Conservation (phyloP, 2,888 invertebrate genomes). For the Lasioglossum zephyrum region DNA sequence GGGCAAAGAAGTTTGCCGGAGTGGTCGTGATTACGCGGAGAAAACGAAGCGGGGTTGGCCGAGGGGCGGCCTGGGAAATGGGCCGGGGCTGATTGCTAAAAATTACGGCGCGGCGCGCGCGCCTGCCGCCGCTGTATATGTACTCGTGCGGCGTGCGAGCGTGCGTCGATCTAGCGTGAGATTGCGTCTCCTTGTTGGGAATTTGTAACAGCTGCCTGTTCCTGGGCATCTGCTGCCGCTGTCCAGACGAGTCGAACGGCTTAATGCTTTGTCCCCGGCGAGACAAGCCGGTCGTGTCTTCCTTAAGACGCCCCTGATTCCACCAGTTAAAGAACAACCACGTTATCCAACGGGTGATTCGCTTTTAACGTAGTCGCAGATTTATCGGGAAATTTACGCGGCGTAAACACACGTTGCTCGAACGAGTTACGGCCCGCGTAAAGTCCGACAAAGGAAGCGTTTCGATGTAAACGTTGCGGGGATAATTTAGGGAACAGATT, state of each 20-base stretch:
- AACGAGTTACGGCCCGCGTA: background rate
- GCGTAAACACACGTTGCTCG: constrained; percentile 3
- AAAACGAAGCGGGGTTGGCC: constrained; percentile 36
- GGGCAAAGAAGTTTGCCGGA: constrained; percentile 41
- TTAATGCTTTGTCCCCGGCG: background rate
- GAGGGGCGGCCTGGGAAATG: constrained; percentile 31
- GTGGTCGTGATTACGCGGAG: constrained; percentile 63
- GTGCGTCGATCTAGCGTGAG: constrained; percentile 60
- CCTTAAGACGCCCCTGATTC: background rate
- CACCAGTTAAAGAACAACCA: background rate
- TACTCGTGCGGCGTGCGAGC: constrained; percentile 26
- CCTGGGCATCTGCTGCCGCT: constrained; percentile 28
- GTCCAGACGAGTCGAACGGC: constrained; percentile 23
- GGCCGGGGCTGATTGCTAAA: constrained; percentile 63
- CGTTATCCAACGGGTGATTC: constrained; percentile 1
- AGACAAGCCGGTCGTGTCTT: constrained; percentile 8
- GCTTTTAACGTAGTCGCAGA: background rate
- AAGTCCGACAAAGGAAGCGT: background rate
- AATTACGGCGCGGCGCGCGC: constrained; percentile 57
- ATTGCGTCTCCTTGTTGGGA: constrained; percentile 52
- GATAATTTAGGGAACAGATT: background rate
- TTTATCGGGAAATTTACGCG: background rate
- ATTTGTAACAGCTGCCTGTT: constrained; percentile 40
- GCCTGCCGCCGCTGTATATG: constrained; percentile 28
- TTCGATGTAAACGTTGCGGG: background rate